Evolutionary conservation across 2,113 vertebrate genomes (phyloP).

Genomic region (Boulengeromyrus knoepffleri): DNA sequence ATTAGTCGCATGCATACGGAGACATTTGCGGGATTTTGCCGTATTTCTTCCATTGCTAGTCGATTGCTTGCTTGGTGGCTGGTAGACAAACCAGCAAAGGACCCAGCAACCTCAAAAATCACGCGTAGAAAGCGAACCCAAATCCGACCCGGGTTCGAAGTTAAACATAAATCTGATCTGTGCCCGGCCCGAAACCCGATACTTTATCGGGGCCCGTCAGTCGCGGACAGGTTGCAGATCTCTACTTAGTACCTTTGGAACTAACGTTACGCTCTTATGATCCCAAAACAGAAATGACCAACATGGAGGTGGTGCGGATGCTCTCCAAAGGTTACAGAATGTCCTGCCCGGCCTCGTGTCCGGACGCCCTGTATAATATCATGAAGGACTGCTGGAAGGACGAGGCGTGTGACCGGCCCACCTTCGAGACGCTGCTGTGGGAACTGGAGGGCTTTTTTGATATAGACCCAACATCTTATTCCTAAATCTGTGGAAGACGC

Average conservation of each 20-base stretch:
- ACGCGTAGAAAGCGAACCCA: not conserved
- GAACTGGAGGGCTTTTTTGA: conserved; percentile 75
- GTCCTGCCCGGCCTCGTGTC: conserved; percentile 63
- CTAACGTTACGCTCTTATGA: not conserved
- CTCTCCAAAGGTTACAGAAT: conserved; percentile 74
- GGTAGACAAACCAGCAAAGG: not conserved
- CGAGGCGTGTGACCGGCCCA: conserved; percentile 56
- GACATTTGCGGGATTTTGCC: too few relatives aligned
- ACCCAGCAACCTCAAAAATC: not conserved
- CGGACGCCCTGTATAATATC: conserved; percentile 61
- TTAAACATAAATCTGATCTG: not conserved
- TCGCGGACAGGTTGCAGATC: not conserved
- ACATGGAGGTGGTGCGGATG: conserved; percentile 70
- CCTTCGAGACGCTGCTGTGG: conserved; percentile 72
- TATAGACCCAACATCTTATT: conserved; percentile 24
- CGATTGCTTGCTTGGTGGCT: not conserved
- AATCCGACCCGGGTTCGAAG: not conserved
- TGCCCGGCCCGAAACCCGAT: not conserved
- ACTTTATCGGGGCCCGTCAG: not conserved
- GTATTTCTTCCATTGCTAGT: not conserved
- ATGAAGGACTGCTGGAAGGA: conserved; percentile 81
- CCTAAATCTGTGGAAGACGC: not conserved
- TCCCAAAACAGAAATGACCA: conserved; percentile 61
- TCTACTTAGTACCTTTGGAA: not conserved
- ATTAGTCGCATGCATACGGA: not conserved